Conservation (phyloP, 1,140 invertebrate genomes). For the Heterodera carotae region DNA sequence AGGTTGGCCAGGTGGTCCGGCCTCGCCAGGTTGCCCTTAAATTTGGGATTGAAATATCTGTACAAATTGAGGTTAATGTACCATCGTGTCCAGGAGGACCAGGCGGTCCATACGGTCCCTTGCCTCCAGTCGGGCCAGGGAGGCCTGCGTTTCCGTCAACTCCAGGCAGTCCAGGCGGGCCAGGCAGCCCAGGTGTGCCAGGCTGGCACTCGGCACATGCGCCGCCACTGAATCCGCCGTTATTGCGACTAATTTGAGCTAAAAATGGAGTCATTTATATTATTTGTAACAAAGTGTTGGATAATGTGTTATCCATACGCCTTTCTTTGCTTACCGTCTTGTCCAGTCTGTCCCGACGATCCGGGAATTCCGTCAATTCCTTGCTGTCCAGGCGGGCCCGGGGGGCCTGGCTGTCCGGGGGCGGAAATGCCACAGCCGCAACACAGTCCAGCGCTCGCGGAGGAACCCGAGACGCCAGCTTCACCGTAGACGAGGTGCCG, state of each 20-base stretch:
- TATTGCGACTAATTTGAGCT: not conserved
- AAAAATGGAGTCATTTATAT: not conserved
- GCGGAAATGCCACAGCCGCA: slow-evolving; percentile 19
- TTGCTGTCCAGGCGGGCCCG: not conserved
- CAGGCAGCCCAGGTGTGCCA: slow-evolving; percentile 1
- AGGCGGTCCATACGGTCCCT: slow-evolving; percentile 22
- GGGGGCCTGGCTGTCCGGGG: slow-evolving; percentile 13
- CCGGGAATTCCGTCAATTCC: slow-evolving; percentile 8
- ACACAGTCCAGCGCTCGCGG: not conserved
- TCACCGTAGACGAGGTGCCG: slow-evolving; percentile 4
- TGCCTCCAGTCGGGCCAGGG: not conserved
- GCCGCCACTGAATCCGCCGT: not conserved
- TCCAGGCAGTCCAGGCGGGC: not conserved
- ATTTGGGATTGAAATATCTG: not conserved
- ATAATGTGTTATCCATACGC: not conserved
- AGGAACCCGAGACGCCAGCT: not conserved
- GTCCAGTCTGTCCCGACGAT: slow-evolving; percentile 2
- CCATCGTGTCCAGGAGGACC: slow-evolving; percentile 34
- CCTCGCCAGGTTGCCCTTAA: slow-evolving; percentile 19
- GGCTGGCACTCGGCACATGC: slow-evolving; percentile 2
- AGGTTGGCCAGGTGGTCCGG: slow-evolving; percentile 9
- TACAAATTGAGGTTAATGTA: not conserved
- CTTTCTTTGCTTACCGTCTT: slow-evolving; percentile 13
- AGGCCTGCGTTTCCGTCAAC: not conserved
- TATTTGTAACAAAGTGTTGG: not conserved